Evolutionary conservation across 2,888 invertebrate species (phyloP).

Genomic region (Phasia obesa): DNA sequence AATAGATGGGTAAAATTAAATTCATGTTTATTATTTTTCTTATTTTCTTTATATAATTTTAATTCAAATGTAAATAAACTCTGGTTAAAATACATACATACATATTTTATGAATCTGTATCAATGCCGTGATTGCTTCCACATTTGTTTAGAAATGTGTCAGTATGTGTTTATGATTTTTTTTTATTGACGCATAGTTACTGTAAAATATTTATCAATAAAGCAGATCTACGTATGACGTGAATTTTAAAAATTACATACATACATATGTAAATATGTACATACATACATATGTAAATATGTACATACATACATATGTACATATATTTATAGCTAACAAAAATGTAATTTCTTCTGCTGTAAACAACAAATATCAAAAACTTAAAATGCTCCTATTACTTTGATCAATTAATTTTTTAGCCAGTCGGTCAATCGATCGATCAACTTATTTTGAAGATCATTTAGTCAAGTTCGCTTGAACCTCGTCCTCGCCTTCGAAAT

Average conservation of each 20-base stretch:
- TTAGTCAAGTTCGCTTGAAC: constrained; percentile 47
- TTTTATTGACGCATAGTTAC: constrained; percentile 7
- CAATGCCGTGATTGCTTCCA: constrained; percentile 37
- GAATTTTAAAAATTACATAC: constrained; percentile 21
- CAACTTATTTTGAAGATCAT: constrained; percentile 11
- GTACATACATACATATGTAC: too few species aligned
- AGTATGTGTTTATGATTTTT: neutral
- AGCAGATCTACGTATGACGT: constrained; percentile 33
- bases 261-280: too few species aligned
- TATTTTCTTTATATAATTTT: constrained; percentile 24
- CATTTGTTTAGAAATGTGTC: neutral
- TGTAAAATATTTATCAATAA: constrained; percentile 16
- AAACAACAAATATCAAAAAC: neutral
- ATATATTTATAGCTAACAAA: neutral
- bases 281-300: too few species aligned
- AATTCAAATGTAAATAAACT: constrained; percentile 21
- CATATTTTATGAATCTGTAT: constrained; percentile 37
- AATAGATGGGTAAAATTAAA: too few species aligned
- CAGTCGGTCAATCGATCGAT: constrained; percentile 10
- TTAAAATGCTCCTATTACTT: neutral
- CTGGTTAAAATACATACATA: constrained; percentile 19
- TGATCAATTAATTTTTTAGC: neutral
- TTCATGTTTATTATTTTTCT: neutral
- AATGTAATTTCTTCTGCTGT: neutral
- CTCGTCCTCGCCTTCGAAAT: constrained; percentile 50